A percentile compares a stretch with the other conserved stretches of the same genome.
Evolutionary conservation across 2,113 vertebrate species (phyloP).

Genomic region (Pomatorhinus ruficollis): DNA sequence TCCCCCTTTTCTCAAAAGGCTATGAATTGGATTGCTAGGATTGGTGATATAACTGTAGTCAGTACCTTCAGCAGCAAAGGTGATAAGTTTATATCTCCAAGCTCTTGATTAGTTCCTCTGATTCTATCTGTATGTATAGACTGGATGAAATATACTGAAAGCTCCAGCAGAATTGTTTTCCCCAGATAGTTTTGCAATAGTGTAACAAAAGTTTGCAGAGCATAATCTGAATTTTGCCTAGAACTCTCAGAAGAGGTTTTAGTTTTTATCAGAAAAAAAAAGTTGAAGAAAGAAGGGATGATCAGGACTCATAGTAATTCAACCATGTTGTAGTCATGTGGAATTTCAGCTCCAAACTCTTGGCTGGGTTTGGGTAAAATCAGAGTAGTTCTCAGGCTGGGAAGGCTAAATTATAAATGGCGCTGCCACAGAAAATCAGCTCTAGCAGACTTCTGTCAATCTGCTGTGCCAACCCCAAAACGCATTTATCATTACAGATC

Average conservation of each 20-base stretch:
- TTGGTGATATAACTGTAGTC: background rate
- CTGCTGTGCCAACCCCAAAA: background rate
- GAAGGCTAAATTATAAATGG: background rate
- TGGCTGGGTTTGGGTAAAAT: background rate
- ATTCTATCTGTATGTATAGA: background rate
- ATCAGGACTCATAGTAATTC: background rate
- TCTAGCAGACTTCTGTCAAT: background rate
- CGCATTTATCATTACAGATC: background rate
- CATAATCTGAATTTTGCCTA: background rate
- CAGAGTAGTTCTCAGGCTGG: background rate
- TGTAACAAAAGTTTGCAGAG: background rate
- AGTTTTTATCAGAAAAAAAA: background rate
- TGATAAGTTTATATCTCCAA: background rate
- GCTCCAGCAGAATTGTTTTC: background rate
- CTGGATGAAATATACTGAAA: background rate
- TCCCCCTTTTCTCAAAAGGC: background rate
- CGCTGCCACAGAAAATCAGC: background rate
- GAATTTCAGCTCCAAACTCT: background rate
- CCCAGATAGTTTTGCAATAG: background rate
- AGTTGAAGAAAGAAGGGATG: background rate
- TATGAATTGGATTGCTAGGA: background rate
- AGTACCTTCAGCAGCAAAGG: background rate
- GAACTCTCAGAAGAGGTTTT: background rate
- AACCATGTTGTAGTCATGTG: rapidly evolving
- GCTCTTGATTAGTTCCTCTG: background rate